Base-by-base conservation (phyloP, 2,797 vertebrate species). In the Vultur gryphus region DNA sequence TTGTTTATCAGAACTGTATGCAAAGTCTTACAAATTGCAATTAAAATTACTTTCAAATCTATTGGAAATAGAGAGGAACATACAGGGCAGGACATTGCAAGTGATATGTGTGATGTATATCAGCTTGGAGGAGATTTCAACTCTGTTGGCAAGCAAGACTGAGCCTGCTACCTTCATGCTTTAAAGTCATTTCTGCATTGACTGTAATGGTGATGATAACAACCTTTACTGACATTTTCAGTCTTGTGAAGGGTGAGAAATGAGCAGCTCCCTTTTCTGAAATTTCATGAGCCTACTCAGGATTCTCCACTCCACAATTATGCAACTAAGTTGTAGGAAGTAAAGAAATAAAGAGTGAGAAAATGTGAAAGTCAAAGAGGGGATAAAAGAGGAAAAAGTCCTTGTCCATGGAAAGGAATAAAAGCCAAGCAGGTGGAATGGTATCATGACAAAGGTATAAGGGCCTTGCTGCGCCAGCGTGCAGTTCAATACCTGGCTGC, bases 401-500 rank as follows among this genome's bases (percentile, higher is more conserved):
- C 8, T 89, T 61, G n/a, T 15, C 41, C 29, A 12, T 17, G 10
- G 5, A 4, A 8, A 46, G 13, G 31, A 73, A 76, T 35, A 58
- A 79, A 87, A 84, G 7, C 18, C 16, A 37, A 18, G 20, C 4
- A 12, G 13, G 8, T 57, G 5, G n/a, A 59, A 77, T 17, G 13
- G 4, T 69, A 48, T 54, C 8, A 43, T 48, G 55, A 48, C 16
- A 89, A 24, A 57, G 6, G 12, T 48, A 5, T 29, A 83, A 44
- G 18, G 37, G 11, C 23, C n/a, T 70, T 73, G 39, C 12, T 44
- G 25, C 54, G 26, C 24, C 25, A 25, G 11, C 0, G 0, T 39
- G n/a, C 16, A 89, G 52, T 62, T 85, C 46, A 37, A 12, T 31
- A 29, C 5, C 31, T 46, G 31, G 16, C 26, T 85, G 24, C 18